Percentiles rank a stretch among this genome's conserved stretches.
phyloP scores from a whole-genome alignment of 1,140 invertebrate genomes.

The Condylostylus longicornis region DNA sequence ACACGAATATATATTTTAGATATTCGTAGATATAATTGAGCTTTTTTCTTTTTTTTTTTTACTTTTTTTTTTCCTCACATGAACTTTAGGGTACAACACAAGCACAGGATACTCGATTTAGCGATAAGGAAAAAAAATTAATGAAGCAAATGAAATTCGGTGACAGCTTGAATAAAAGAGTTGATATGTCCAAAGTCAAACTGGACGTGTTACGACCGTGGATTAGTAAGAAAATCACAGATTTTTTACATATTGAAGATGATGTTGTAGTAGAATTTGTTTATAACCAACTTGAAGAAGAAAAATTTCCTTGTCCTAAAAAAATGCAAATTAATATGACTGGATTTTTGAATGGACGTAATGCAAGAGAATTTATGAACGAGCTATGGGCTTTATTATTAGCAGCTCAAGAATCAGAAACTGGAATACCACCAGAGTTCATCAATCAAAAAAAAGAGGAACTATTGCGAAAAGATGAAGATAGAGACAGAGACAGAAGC shows the following conservation, averaged over 20 bases:
- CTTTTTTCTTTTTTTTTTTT: constrained; percentile 6
- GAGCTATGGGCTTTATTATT: constrained; percentile 91
- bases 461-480: constrained; percentile 60
- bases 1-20: no score
- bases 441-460: constrained; percentile 94
- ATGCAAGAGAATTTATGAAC: constrained; percentile 92
- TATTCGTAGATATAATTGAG: constrained; percentile 8
- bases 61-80: no score
- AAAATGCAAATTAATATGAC: constrained; percentile 99
- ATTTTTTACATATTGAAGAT: constrained; percentile 92
- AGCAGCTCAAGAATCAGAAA: constrained; percentile 87
- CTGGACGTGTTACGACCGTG: constrained; percentile 96
- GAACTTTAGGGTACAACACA: constrained; percentile 80
- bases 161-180: constrained; percentile 77
- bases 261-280: constrained; percentile 98
- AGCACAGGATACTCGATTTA: constrained; percentile 96
- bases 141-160: constrained; percentile 98
- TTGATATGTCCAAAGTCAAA: constrained; percentile 98
- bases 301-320: constrained; percentile 90
- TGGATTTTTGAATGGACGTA: constrained; percentile 95
- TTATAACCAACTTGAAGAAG: constrained; percentile 89
- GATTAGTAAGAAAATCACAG: constrained; percentile 93
- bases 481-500: constrained; percentile 3
- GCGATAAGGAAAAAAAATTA: constrained; percentile 97
- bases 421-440: constrained; percentile 84